Conservation (phyloP, 1,140 invertebrate genomes). For the Cherax destructor region DNA sequence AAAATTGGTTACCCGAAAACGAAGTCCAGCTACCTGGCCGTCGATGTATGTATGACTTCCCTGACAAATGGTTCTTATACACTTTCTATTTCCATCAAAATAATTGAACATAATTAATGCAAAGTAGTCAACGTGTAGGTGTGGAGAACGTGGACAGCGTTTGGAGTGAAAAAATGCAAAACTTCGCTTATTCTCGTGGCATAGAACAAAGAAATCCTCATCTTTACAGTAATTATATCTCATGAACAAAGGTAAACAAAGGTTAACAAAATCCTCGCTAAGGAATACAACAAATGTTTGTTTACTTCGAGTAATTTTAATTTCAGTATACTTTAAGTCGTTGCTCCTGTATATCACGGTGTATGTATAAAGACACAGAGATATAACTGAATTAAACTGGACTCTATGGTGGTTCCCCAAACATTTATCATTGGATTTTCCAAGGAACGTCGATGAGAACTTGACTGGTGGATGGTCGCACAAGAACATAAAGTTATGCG, state of each 20-base stretch:
- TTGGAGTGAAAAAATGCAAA: conserved; percentile 24
- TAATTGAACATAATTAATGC: not conserved
- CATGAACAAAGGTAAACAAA: conserved; percentile 24
- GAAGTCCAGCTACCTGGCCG: not conserved
- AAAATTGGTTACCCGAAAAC: not conserved
- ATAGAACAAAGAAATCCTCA: conserved; percentile 17
- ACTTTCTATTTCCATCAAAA: not conserved
- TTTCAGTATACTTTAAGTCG: not conserved
- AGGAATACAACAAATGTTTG: not conserved
- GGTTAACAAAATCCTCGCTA: not conserved
- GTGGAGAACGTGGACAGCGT: not conserved
- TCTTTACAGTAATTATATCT: conserved; percentile 32
- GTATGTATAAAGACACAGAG: not conserved
- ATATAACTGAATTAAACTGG: not conserved
- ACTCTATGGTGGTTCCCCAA: not conserved
- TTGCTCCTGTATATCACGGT: no score
- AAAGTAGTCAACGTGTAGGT: not conserved
- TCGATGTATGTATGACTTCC: not conserved
- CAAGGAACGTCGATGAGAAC: not conserved
- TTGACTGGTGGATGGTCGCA: conserved; percentile 30
- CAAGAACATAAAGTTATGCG: not conserved
- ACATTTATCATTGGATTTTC: not conserved
- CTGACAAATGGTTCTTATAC: conserved; percentile 16
- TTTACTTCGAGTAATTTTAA: not conserved
- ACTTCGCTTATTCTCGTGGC: not conserved